A percentile compares a stretch with the other conserved stretches of the same genome.
These are phyloP conservation scores for Temnothorax unifasciatus DNA, from an alignment of 2,888 invertebrate species.

Conservation along the genomic window DNA sequence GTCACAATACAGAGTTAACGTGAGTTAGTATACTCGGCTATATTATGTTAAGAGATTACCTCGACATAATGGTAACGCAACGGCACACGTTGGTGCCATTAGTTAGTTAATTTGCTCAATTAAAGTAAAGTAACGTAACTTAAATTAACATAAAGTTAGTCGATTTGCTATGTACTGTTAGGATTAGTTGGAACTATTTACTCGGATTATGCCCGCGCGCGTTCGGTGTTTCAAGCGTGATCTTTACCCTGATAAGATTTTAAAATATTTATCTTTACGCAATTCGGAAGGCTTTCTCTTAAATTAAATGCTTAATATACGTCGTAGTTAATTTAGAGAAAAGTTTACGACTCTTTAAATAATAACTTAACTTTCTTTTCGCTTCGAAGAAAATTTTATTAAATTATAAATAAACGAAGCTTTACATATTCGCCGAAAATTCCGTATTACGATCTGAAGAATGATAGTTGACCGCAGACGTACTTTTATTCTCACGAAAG, in stretches of 20 bases:
- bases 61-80: constrained; percentile 18
- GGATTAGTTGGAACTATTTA: constrained; percentile 2
- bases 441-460: constrained; percentile 24
- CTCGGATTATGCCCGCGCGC: not conserved
- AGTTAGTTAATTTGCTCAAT: constrained; percentile 33
- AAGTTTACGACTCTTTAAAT: not conserved
- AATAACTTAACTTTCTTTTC: not conserved
- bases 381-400: not conserved
- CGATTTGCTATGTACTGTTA: not conserved
- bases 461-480: constrained; percentile 34
- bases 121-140: constrained; percentile 20
- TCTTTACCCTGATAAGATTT: not conserved
- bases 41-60: constrained; percentile 53
- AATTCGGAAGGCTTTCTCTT: not conserved
- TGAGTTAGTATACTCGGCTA: constrained; percentile 33
- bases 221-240: not conserved
- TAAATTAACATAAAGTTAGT: constrained; percentile 34
- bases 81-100: constrained; percentile 9
- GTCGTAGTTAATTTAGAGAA: not conserved
- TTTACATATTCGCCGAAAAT: constrained; percentile 20
- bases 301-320: not conserved
- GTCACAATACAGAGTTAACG: constrained; percentile 29
- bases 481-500: constrained; percentile 36
- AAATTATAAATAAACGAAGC: not conserved
- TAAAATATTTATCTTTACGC: not conserved